These are phyloP conservation scores for Cistogaster globosa DNA, from an alignment of 2,888 invertebrate species.

Conservation along the genomic window DNA sequence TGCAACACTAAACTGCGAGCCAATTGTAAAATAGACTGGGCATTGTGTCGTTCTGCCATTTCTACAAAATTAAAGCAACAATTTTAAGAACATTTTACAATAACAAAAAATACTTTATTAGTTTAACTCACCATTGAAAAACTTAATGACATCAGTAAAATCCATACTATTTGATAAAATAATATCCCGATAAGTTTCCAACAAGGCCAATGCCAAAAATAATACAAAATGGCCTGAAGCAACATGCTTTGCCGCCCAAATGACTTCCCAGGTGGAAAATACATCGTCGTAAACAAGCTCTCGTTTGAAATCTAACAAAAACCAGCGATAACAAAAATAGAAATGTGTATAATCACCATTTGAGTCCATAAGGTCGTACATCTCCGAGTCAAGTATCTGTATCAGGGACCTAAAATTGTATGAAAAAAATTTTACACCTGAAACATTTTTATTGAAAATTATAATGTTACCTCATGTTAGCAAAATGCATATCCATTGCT, in stretches of 20 bases:
- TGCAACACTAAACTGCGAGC: constrained; percentile 94
- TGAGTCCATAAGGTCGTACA: constrained; percentile 95
- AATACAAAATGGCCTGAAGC: constrained; percentile 94
- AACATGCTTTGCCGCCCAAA: constrained; percentile 93
- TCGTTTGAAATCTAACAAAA: constrained; percentile 95
- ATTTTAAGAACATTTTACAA: neutral
- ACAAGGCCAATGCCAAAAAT: constrained; percentile 93
- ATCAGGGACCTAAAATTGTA: constrained; percentile 85
- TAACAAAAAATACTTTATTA: neutral
- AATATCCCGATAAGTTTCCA: constrained; percentile 96
- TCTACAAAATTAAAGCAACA: constrained; percentile 85
- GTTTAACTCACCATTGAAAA: constrained; percentile 92
- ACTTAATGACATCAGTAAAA: constrained; percentile 98
- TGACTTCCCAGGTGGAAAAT: constrained; percentile 95
- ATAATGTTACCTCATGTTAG: constrained; percentile 90
- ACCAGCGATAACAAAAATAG: constrained; percentile 98
- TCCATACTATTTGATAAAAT: constrained; percentile 97
- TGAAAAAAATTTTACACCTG: neutral
- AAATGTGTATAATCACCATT: constrained; percentile 97
- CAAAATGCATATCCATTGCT: constrained; percentile 96
- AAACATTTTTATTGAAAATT: neutral
- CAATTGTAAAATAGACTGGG: constrained; percentile 90
- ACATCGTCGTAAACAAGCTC: constrained; percentile 95
- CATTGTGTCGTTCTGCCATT: constrained; percentile 98
- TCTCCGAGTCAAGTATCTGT: constrained; percentile 94